These are phyloP conservation scores for Cantharis rustica DNA, from an alignment of 2,888 invertebrate species.

Conservation along the genomic window DNA sequence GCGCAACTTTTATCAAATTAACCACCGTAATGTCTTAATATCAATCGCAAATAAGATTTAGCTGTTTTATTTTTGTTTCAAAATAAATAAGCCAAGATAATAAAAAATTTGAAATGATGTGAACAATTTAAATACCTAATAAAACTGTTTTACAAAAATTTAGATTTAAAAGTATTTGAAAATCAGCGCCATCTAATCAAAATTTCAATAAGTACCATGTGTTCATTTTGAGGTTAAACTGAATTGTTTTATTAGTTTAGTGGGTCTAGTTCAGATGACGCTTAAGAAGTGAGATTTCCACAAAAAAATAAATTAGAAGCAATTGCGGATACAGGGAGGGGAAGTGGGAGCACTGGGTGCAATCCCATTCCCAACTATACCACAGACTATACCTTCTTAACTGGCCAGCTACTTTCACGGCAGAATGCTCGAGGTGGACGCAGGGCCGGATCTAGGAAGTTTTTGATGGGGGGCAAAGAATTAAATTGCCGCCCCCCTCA, in stretches of 20 bases:
- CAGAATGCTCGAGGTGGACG: no score
- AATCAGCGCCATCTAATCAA: background rate
- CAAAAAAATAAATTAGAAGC: no score
- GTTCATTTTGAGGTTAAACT: background rate
- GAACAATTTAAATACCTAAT: background rate
- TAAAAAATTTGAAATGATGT: background rate
- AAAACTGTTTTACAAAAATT: background rate
- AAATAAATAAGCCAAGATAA: background rate
- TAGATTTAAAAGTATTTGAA: background rate
- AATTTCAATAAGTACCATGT: background rate
- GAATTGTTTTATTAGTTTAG: background rate
- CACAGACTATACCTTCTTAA: no score
- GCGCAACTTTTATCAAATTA: background rate
- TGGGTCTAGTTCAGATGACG: no score
- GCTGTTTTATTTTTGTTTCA: background rate
- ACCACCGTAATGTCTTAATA: background rate
- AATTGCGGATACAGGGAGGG: no score
- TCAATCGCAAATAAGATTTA: background rate
- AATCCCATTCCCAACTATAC: no score
- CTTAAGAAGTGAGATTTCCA: no score
- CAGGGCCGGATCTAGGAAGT: no score
- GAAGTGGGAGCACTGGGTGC: no score
- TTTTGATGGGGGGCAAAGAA: no score
- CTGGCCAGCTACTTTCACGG: no score
- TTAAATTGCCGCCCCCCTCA: no score